Conservation (phyloP, 2,113 vertebrate species). For the Pogonocichla stellata region DNA sequence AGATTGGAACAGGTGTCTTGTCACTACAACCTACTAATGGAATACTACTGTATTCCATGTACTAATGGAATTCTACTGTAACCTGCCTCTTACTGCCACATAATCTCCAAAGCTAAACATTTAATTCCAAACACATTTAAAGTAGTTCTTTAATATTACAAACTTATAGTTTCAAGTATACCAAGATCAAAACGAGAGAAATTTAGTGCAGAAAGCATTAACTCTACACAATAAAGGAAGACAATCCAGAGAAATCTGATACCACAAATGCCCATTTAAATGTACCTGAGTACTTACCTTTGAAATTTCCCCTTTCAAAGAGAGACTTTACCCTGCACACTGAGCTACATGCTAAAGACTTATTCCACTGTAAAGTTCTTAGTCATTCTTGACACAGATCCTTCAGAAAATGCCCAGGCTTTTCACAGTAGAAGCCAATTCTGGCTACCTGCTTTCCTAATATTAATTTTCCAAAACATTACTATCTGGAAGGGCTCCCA, state of each 20-base stretch:
- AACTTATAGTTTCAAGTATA: background rate
- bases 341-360: background rate
- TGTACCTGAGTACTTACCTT: background rate
- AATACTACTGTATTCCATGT: background rate
- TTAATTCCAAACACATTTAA: background rate
- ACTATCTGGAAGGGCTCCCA: background rate
- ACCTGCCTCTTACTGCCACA: background rate
- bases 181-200: background rate
- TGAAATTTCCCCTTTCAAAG: background rate
- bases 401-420: background rate
- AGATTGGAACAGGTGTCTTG: background rate
- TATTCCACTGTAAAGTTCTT: background rate
- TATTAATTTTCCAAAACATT: background rate
- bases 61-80: background rate
- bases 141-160: background rate
- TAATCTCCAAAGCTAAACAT: background rate
- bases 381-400: background rate
- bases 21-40: background rate
- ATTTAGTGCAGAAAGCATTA: background rate
- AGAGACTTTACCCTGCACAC: background rate
- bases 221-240: background rate
- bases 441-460: background rate
- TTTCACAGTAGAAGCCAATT: background rate
- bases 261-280: background rate
- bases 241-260: background rate